phyloP scores from a whole-genome alignment of 1,140 invertebrate genomes.

The Calosoma granatense region DNA sequence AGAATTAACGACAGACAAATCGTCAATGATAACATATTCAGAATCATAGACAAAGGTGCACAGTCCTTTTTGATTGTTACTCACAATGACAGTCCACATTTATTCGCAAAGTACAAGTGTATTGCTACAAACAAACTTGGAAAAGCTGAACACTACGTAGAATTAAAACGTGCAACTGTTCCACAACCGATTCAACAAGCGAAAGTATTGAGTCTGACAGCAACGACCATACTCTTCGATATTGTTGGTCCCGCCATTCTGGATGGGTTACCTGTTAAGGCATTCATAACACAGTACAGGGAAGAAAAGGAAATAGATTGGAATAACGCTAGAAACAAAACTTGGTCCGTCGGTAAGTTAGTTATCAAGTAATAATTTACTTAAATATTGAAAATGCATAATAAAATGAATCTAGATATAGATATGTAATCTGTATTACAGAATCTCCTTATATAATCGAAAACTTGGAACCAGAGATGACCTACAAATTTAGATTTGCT shows the following conservation, averaged over 20 bases:
- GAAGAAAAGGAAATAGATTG: constrained; percentile 44
- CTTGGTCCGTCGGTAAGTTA: constrained; percentile 59
- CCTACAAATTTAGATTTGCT: constrained; percentile 76
- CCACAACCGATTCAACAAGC: constrained; percentile 47
- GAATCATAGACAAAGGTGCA: constrained; percentile 54
- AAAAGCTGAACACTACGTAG: constrained; percentile 49
- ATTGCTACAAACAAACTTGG: constrained; percentile 70
- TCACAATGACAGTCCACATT: no score
- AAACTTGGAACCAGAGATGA: constrained; percentile 61
- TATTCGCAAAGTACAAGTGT: constrained; percentile 76
- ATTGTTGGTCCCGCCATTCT: constrained; percentile 61
- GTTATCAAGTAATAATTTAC: constrained; percentile 3
- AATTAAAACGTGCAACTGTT: constrained; percentile 57
- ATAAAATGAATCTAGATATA: neutral
- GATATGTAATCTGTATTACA: constrained; percentile 17
- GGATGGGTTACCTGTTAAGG: constrained; percentile 60
- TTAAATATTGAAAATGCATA: neutral
- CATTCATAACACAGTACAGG: constrained; percentile 66
- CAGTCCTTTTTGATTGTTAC: constrained; percentile 59
- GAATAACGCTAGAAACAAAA: constrained; percentile 59
- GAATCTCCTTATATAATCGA: constrained; percentile 71
- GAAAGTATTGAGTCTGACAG: constrained; percentile 55
- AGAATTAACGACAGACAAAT: constrained; percentile 38
- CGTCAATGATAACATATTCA: constrained; percentile 42
- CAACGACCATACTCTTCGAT: constrained; percentile 72